Conservation (phyloP, 1,140 invertebrate genomes). For the Oncopodura yosiiana region DNA sequence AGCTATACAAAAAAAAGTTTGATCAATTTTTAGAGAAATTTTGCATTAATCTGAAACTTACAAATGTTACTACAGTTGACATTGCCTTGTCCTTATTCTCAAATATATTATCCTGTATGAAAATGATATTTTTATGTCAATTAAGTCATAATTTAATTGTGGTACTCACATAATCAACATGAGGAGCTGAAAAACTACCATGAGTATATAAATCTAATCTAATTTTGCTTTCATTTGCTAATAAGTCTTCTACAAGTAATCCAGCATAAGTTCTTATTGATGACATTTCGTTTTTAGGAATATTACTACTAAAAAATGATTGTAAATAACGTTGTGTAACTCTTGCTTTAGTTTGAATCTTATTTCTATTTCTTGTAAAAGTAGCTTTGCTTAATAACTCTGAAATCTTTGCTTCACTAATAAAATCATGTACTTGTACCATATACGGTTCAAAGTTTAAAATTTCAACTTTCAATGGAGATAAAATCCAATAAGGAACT, state of each 20-base stretch:
- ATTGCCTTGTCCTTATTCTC: too few species aligned
- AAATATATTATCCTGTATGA: not conserved
- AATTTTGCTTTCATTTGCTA: not conserved
- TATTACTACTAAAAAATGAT: not conserved
- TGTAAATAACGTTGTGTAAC: not conserved
- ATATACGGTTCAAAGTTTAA: not conserved
- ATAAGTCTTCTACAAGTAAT: not conserved
- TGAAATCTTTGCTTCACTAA: not conserved
- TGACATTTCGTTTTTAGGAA: not conserved
- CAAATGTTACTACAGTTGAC: too few species aligned
- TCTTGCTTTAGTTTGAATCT: not conserved
- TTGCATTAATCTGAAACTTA: not conserved
- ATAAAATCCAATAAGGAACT: not conserved
- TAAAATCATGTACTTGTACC: not conserved
- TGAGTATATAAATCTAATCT: too few species aligned
- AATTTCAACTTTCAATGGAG: not conserved
- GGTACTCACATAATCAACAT: too few species aligned
- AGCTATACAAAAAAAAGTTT: not conserved
- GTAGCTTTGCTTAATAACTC: not conserved
- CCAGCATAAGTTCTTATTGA: not conserved
- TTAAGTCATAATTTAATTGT: too few species aligned
- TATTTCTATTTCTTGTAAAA: not conserved
- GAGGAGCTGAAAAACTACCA: too few species aligned
- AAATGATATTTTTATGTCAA: not conserved
- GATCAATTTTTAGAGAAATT: not conserved